Base-by-base conservation (phyloP, 2,888 invertebrate species). In the Hybos culiciformis region DNA sequence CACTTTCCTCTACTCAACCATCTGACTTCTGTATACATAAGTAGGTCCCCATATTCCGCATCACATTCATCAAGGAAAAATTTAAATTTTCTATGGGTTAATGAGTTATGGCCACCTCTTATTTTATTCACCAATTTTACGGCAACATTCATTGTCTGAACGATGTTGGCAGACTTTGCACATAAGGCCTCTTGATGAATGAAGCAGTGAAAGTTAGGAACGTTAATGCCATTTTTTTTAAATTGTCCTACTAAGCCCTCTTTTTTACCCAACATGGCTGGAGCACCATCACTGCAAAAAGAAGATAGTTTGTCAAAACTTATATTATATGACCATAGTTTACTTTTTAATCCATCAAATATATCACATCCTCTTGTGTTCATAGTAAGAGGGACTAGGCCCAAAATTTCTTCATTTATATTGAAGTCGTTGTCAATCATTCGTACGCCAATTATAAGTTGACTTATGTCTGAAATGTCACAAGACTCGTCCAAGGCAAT, bases 1-100 rank as follows among this genome's bases (percentile, higher is more conserved):
- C 47, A 47, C 38, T 47, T 48, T 34, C 43, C 47, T 41, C 46
- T 44, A 50, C 44, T 50, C 45, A 50, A 46, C 47, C 44, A 48
- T 24, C 49, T 43, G 43, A 48, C 48, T 39, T 51, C 33, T 43
- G 46, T 49, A 42, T 46, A 44, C 41, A 49, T 20, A 18, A 49
- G 36, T 29, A 48, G 41, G 33, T 29, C 29, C 12, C 44, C 47
- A 39, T 47, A 46, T 33, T 46, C 41, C 14, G 45, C 44, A 31
- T 47, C 45, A 34, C 41, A 37, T 15, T 48, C 48, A 39, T 43
- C 36, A 34, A 46, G 46, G 42, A 48, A 50, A 41, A 46, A 44
- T 42, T 39, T 44, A 38, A 46, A 42, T 48, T 45, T 37, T 29
- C 38, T 24, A 38, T 38, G 38, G 42, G 43, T 29, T 12, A 29